Base-by-base conservation (phyloP, 2,888 invertebrate species). In the Dynastes tityus region DNA sequence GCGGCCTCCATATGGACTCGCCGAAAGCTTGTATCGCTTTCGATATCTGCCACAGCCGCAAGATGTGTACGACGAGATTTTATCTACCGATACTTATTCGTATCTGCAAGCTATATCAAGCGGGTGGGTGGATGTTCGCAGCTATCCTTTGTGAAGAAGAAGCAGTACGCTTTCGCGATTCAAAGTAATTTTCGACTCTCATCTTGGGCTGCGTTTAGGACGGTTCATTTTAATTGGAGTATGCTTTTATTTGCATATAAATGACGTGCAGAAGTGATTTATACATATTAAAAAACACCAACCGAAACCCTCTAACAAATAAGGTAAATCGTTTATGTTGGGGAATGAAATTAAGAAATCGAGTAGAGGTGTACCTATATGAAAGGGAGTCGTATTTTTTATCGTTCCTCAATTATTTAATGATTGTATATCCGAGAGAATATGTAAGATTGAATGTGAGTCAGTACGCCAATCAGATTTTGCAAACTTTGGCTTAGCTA, bases 21-120 rank as follows among this genome's bases (percentile, higher is more conserved):
- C 68, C 51, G 53, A 68, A 22, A 51, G 49, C 68, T 51, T 68
- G 68, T 68, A 68, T 68, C 68, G 68, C 51, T 68, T 68, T 68
- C 68, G 68, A 68, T 68, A 68, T 68, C 68, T 51, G 51, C 68
- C 68, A 67, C 65, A 51, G n/a, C 49, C 45, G 65, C 65, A 8
- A 45, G 68, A 68, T 68, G 51, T 22, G 68, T 51, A 68, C 68
- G 68, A 68, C n/a, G 16, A 58, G 68, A 68, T 68, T 8, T 68
- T 68, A 68, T 68, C 53, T 68, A 11, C 32, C 5, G 63, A 63
- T 63, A 9, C 29, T 63, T 32, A 63, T 22, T 68, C 27, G 51
- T 68, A 68, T 68, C 68, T 53, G 51, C 51, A 1, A 51, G 51
- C 51, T 27, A 68, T 51, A 16, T 68, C 29, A 22, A 22, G 55